Conservation (phyloP, 2,113 vertebrate genomes). For the Paratilapia polleni region DNA sequence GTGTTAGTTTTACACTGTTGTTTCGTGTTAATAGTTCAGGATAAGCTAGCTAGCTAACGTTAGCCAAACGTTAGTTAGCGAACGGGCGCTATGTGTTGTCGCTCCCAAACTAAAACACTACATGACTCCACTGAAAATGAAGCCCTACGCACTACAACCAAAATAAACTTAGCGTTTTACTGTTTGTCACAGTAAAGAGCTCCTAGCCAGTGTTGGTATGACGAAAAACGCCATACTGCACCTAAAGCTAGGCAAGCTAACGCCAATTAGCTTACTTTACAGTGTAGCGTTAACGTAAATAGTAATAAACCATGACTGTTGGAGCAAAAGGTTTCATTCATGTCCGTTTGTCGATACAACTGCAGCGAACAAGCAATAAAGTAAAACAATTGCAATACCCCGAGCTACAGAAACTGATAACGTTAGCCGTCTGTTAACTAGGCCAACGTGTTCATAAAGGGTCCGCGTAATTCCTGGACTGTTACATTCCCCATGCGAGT, state of each 20-base stretch:
- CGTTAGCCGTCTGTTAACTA: conserved; percentile 58
- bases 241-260: conserved; percentile 39
- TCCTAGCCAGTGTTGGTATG: not conserved
- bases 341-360: not conserved
- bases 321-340: rapidly evolving
- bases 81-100: conserved; percentile 10
- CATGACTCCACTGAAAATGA: conserved; percentile 27
- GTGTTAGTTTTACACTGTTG: conserved; percentile 45
- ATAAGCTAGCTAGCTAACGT: conserved; percentile 70
- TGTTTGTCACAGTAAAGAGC: not conserved
- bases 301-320: not conserved
- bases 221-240: conserved; percentile 10
- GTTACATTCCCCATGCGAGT: not conserved
- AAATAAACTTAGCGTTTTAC: conserved; percentile 17
- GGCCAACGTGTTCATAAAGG: conserved; percentile 60
- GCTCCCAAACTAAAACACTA: conserved; percentile 47
- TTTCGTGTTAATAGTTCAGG: conserved; percentile 55
- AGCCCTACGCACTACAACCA: conserved; percentile 18
- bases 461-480: conserved; percentile 55
- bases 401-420: not conserved
- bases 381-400: not conserved
- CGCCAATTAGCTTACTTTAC: conserved; percentile 25
- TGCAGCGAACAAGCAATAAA: not conserved
- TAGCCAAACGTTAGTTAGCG: conserved; percentile 54
- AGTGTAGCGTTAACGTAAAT: not conserved